A percentile compares a stretch with the other conserved stretches of the same genome.
Evolutionary conservation across 2,888 invertebrate genomes (phyloP).

Genomic region (Heliconius cydno): DNA sequence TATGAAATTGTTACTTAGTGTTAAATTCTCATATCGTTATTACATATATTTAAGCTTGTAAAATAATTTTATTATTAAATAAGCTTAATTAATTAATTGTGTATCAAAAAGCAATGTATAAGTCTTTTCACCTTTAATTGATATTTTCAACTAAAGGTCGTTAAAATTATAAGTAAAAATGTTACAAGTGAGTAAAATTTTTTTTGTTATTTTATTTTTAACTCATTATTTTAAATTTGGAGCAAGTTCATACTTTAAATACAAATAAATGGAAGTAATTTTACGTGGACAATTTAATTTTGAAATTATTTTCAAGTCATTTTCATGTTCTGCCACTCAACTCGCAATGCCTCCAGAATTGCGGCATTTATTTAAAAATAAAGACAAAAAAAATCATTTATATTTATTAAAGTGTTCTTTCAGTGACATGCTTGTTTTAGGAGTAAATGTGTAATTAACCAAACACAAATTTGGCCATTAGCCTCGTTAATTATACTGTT

Average conservation of each 20-base stretch:
- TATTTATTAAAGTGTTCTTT: neutral
- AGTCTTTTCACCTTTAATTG: no score
- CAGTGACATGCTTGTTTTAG: neutral
- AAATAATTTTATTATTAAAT: neutral
- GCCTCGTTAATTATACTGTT: conserved; percentile 12
- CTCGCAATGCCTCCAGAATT: no score
- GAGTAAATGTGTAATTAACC: neutral
- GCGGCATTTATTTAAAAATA: no score
- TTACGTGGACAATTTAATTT: neutral
- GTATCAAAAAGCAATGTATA: neutral
- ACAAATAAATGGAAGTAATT: neutral
- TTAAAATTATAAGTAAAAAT: neutral
- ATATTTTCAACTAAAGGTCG: no score
- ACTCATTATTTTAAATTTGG: no score
- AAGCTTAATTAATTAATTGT: neutral
- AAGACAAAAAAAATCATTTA: no score
- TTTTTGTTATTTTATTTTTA: neutral
- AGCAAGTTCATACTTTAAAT: neutral
- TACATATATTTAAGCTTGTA: neutral
- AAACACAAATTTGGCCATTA: conserved; percentile 9
- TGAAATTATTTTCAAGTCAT: no score
- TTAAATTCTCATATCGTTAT: neutral
- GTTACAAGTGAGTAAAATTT: neutral
- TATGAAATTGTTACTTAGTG: neutral
- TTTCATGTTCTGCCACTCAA: no score